Base-by-base conservation (phyloP, 2,888 invertebrate species). In the Drosophila eohydei region DNA sequence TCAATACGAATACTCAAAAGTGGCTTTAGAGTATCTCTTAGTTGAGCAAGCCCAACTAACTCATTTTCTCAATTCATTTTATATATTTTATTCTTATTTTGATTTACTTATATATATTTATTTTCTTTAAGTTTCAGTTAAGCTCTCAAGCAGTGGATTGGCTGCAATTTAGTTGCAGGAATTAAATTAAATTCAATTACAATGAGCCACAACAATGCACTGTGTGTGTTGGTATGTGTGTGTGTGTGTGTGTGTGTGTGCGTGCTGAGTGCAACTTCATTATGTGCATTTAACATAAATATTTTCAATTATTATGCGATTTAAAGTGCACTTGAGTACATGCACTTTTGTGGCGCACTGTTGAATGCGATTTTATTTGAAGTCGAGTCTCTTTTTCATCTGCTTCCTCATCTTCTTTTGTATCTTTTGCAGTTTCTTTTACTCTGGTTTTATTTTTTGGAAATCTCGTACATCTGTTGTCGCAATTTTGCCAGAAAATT, bases 261-360 rank as follows among this genome's bases (percentile, higher is more conserved):
- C 71, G 55, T 65, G 63, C 38, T 60, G 79, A 78, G 88, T 81
- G 81, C 88, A 80, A 86, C 90, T 88, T 90, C 87, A 86, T 90
- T 90, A 86, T 90, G 68, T 81, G 87, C 81, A 86, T 86, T 86
- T 81, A 90, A 79, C 76, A 83, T 83, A 79, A 78, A 90, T 80
- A 43, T 89, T 84, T 83, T 83, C 88, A 86, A 86, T 86, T 86
- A 90, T 88, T 83, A 85, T 89, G 84, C 89, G 84, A 89, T 89
- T 84, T 80, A 89, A 88, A 83, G 85, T 89, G 88, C 88, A 84
- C 82, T 87, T 55, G 30, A 63, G 64, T 62, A 26, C 62, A 62
- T 73, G 68, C 74, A 80, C 80, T 78, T 75, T 63, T 71, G 41
- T 64, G 48, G 67, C 84, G 62, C 83, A 84, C 85, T 79, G 80